phyloP scores from a whole-genome alignment of 2,797 vertebrate genomes.

The Anguilla pacifica region DNA sequence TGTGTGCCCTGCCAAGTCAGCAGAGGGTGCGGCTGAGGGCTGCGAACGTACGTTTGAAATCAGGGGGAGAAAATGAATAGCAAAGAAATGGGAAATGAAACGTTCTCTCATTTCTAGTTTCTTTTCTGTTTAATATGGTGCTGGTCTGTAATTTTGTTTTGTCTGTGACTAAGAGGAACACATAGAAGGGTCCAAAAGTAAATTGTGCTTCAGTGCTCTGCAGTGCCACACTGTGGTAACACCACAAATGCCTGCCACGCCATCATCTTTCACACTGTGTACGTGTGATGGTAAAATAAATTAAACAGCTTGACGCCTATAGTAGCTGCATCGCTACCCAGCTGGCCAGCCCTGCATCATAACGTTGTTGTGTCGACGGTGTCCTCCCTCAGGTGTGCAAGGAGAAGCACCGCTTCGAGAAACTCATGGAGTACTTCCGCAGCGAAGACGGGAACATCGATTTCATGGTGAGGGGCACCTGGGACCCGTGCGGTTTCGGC shows the following conservation, averaged over 20 bases:
- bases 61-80: background rate
- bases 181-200: background rate
- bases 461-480: conserved; percentile 83
- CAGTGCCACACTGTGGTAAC: background rate
- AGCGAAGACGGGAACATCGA: conserved; percentile 96
- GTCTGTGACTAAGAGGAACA: background rate
- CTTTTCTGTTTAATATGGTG: background rate
- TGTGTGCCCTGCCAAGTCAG: background rate
- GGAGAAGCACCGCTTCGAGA: conserved; percentile 94
- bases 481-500: background rate
- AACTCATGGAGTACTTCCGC: conserved; percentile 95
- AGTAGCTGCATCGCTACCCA: background rate
- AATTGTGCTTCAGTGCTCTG: background rate
- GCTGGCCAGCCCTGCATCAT: too few species aligned
- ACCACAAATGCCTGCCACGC: background rate
- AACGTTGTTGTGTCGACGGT: background rate
- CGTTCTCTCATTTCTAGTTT: background rate
- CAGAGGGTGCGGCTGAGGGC: background rate
- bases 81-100: background rate
- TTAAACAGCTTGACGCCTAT: background rate
- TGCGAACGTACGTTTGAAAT: background rate
- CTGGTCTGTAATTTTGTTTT: background rate
- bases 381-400: conserved; percentile 84
- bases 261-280: background rate
- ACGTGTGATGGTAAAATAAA: background rate